Evolutionary conservation across 2,888 invertebrate species (phyloP), one percentile per base, ranked within the genome.

Genomic region (Tinea trinotella): DNA sequence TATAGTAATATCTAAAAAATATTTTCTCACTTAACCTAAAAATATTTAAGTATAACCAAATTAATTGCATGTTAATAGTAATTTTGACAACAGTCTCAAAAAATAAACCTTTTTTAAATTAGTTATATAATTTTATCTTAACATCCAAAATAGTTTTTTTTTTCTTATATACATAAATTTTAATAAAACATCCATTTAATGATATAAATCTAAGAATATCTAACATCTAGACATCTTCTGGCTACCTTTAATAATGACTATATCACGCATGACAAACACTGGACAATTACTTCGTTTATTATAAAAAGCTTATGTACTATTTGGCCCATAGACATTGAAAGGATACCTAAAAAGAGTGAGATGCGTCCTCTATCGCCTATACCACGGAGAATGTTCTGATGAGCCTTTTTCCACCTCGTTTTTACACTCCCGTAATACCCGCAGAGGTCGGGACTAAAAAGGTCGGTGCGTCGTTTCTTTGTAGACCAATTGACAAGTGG

Each of bases 51-150:
- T 52, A 50, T 62, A 75, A 76, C 70, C 74, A 70, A 78, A 73
- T 53, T 59, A 61, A 66, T 66, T n/a, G 65, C 72, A 73, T 68
- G 71, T 75, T 72, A 40, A n/a, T 53, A 53, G 17, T 66, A 68
- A 76, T 79, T 79, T 76, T 72, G 80, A 80, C 75, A 81, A 81
- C 76, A 82, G 77, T 83, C 79, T 82, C 79, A 76, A 83, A 82
- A 83, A 82, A 80, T 81, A 82, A 76, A 66, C 66, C 65, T 67
- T 71, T 69, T 69, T 67, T 68, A 19, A 19, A 15, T n/a, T n/a
- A n/a, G n/a, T n/a, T n/a, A 46, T 46, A 46, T 19, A 18, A 19
- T 46, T 44, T 44, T 46, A 9, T 65, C 63, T 70, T 63, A 70
- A 67, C 67, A 72, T 78, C 71, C 74, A 80, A 79, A 80, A 80